Conservation (phyloP, 53 echinoderm and acorn worm genomes). For the Zoroaster sp. region DNA sequence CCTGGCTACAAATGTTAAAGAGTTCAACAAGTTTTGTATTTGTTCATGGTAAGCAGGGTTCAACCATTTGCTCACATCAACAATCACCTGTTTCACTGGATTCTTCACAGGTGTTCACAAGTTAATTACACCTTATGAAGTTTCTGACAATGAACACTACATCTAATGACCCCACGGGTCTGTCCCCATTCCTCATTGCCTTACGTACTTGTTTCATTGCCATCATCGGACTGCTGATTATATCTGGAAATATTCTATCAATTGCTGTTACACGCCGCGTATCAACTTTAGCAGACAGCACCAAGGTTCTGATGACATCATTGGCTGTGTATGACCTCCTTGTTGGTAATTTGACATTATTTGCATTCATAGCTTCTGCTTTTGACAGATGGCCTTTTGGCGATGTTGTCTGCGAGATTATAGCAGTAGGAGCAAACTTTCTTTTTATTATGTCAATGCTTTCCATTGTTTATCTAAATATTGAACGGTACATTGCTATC, state of each 20-base stretch:
- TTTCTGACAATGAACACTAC: not conserved
- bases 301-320: constrained; percentile 29
- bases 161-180: not conserved
- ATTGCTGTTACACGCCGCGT: constrained; percentile 30
- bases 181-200: constrained; percentile 4
- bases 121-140: too few species aligned
- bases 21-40: too few species aligned
- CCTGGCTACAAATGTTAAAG: too few species aligned
- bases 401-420: not conserved
- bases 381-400: constrained; percentile 28
- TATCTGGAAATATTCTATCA: constrained; percentile 19
- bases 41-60: too few species aligned
- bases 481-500: constrained; percentile 22
- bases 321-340: constrained; percentile 21
- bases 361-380: not conserved
- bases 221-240: not conserved
- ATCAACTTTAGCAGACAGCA: constrained; percentile 9
- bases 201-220: constrained; percentile 11
- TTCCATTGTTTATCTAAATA: not conserved
- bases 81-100: too few species aligned
- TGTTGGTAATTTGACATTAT: not conserved
- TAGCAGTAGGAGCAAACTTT: not conserved
- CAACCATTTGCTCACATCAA: too few species aligned
- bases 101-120: too few species aligned
- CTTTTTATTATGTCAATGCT: not conserved